These are phyloP conservation scores for Leucania comma DNA, from an alignment of 2,888 invertebrate genomes.

Conservation along the genomic window DNA sequence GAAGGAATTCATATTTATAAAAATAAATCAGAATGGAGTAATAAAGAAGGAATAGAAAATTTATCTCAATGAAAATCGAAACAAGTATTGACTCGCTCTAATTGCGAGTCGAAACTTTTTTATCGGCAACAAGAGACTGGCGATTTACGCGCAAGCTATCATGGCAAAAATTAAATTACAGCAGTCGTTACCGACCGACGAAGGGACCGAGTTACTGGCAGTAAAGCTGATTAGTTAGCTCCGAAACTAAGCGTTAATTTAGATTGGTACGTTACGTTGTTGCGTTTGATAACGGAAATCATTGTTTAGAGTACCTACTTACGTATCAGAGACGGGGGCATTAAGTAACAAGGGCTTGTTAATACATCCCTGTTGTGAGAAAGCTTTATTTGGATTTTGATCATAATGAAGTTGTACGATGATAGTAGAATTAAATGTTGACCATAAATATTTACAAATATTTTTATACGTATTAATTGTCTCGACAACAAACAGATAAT, in stretches of 20 bases:
- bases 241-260: constrained; percentile 85
- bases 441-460: not conserved
- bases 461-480: not conserved
- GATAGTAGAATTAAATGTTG: no score
- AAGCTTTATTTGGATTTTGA: not conserved
- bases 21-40: not conserved
- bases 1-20: constrained; percentile 7
- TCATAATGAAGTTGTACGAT: not conserved
- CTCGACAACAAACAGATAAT: not conserved
- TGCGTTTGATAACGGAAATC: constrained; percentile 69
- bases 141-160: constrained; percentile 71
- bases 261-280: constrained; percentile 70
- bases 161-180: constrained; percentile 82
- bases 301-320: constrained; percentile 57
- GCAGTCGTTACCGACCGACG: constrained; percentile 72
- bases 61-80: constrained; percentile 21
- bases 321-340: constrained; percentile 6
- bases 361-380: not conserved
- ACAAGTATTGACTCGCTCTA: constrained; percentile 66
- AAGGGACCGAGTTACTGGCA: constrained; percentile 76
- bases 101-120: constrained; percentile 74
- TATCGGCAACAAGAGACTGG: constrained; percentile 70
- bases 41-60: constrained; percentile 5
- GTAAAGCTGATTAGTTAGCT: constrained; percentile 84
- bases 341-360: constrained; percentile 21